phyloP scores from a whole-genome alignment of 2,888 invertebrate genomes.

The Athripsodes cinereus region DNA sequence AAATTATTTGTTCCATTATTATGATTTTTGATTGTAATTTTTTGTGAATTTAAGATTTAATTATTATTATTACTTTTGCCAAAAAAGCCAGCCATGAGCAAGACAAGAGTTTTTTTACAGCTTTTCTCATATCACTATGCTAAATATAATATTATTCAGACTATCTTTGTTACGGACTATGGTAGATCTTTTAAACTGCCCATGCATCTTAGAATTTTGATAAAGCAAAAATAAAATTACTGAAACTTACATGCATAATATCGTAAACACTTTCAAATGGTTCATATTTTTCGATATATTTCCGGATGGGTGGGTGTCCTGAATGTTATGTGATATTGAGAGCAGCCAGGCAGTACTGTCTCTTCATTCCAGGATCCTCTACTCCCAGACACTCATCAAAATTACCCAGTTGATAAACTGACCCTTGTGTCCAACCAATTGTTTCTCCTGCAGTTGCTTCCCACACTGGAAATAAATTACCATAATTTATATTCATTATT shows the following conservation, averaged over 20 bases:
- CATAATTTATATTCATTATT: no score
- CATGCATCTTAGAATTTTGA: no score
- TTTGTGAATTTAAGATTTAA: no score
- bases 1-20: no score
- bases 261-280: conserved; percentile 44
- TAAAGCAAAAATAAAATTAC: no score
- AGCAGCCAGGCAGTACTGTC: conserved; percentile 48
- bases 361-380: conserved; percentile 37
- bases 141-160: background rate
- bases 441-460: conserved; percentile 55
- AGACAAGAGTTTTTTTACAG: no score
- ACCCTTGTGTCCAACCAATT: conserved; percentile 51
- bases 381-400: conserved; percentile 50
- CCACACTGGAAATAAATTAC: conserved; percentile 53
- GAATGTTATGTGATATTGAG: conserved; percentile 33
- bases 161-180: no score
- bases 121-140: no score
- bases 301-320: conserved; percentile 32
- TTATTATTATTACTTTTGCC: no score
- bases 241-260: conserved; percentile 43
- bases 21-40: no score
- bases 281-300: conserved; percentile 32
- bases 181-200: no score
- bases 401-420: conserved; percentile 53
- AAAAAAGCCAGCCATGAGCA: no score